Base-by-base conservation (phyloP, 2,888 invertebrate genomes). In the Caenorhabditis imperialis region DNA sequence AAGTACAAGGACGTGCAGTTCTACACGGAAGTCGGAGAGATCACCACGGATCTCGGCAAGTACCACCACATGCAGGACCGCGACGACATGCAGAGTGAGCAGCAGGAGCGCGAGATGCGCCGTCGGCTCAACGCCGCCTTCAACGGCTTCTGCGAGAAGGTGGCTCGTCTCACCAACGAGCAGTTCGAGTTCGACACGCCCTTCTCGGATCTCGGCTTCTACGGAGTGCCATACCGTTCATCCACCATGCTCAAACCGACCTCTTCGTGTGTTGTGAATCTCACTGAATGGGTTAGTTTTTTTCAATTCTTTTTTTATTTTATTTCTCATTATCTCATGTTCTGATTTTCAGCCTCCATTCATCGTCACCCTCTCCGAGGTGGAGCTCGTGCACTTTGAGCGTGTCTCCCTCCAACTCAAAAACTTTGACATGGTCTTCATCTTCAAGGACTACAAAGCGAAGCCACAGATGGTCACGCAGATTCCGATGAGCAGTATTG, bases 41-140 rank as follows among this genome's bases (percentile, higher is more conserved):
- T 99, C 70, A 98, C 98, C 0, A 99, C 99, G 0, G 99, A 99
- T 91, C 91, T 99, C 85, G 98, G 98, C 45, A 99, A 99, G 89
- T 97, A 98, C 89, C 98, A 99, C 89, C 97, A 99, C 89, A 98
- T 99, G 97, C 98, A 99, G 89, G 99, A 99, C 90, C 91, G 98
- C 44, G 99, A 99, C 89, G 99, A 99, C 90, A 91, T 99, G 71
- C 96, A 97, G 0, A 96, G 98, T 6, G 99, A 99, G 90, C 99
- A 99, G 90, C 90, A 96, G 60, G 99, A 99, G 90, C 91, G 98
- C 54, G 99, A 99, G 88, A 91, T 99, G 80, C 91, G 99, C 30
- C 95, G 97, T 89, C 97, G 96, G 88, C 91, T 99, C 61, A 99
- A 98, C 89, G 93, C 94, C 0, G 97, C 98, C 12, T 99, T 99